Conservation (phyloP, 2,797 vertebrate species). For the Heterohyrax brucei region DNA sequence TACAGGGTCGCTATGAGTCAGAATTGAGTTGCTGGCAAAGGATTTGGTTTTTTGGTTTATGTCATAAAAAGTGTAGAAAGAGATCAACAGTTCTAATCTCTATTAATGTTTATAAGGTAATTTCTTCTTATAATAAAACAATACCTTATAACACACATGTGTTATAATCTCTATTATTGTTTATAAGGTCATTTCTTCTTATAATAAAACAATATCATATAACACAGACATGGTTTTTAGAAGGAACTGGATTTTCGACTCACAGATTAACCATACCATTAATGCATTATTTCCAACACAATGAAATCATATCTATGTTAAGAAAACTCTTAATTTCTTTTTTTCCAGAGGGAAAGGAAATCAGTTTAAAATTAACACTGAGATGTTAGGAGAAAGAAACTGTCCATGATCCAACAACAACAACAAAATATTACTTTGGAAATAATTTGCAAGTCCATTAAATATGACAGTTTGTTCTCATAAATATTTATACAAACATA, state of each 20-base stretch:
- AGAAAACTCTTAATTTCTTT: neutral
- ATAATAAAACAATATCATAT: neutral
- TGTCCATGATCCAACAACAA: too few relatives aligned
- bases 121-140: neutral
- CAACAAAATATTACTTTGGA: neutral
- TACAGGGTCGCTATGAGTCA: too few relatives aligned
- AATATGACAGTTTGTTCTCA: neutral
- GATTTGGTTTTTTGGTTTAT: too few relatives aligned
- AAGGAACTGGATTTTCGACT: neutral
- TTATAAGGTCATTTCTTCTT: neutral
- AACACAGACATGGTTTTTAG: neutral
- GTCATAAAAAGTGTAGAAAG: neutral
- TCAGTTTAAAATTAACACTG: neutral
- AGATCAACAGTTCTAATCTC: neutral
- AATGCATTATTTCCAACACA: neutral
- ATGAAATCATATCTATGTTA: neutral
- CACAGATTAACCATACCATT: neutral
- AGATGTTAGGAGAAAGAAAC: neutral
- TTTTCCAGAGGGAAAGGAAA: neutral
- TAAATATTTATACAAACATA: constrained; percentile 47
- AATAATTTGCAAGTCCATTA: neutral
- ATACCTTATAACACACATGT: neutral
- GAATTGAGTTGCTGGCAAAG: too few relatives aligned
- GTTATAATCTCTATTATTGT: neutral
- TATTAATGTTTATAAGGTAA: neutral